phyloP scores from a whole-genome alignment of 2,888 invertebrate species.

The Phymatocera aterrima region DNA sequence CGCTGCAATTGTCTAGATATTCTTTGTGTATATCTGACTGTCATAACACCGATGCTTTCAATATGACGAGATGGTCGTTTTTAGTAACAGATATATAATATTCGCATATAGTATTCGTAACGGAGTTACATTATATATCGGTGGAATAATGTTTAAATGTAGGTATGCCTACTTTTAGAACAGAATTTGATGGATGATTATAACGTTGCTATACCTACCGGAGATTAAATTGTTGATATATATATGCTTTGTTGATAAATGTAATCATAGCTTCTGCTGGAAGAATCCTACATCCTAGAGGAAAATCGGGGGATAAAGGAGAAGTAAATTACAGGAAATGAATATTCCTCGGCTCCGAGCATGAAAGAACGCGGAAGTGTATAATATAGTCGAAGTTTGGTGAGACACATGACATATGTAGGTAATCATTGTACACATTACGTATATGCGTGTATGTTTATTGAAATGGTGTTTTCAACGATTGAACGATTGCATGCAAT shows the following conservation, averaged over 20 bases:
- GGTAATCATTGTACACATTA: neutral
- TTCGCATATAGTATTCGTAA: too few relatives aligned
- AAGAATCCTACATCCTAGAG: neutral
- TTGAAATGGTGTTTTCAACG: neutral
- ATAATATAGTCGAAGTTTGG: neutral
- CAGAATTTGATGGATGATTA: neutral
- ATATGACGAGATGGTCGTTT: neutral
- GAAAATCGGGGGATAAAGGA: neutral
- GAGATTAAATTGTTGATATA: neutral
- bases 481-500: neutral
- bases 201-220: neutral
- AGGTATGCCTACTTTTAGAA: neutral
- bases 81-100: neutral
- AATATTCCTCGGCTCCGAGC: neutral
- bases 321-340: neutral
- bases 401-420: neutral
- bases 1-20: neutral
- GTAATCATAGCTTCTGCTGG: too few relatives aligned
- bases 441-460: neutral
- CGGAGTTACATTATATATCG: neutral
- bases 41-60: neutral
- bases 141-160: neutral
- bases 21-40: neutral
- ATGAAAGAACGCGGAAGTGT: too few relatives aligned
- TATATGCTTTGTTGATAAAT: too few relatives aligned